A percentile compares a stretch with the other conserved stretches of the same genome.
Conservation (phyloP, 2,113 vertebrate species). For the Siphamia tubifer region DNA sequence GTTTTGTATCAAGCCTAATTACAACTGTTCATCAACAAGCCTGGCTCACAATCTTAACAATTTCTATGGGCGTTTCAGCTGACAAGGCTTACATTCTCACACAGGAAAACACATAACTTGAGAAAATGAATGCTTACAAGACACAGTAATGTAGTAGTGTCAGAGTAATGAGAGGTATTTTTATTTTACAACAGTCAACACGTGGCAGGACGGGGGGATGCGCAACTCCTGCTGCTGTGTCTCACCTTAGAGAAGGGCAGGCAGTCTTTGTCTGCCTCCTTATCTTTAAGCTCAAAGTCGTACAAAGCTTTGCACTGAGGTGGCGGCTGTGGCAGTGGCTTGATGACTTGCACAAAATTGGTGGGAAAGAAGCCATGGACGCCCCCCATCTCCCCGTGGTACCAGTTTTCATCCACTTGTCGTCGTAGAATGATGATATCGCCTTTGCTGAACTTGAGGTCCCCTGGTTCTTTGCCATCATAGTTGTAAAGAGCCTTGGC, state of each 20-base stretch:
- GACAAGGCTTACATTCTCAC: conserved; percentile 24
- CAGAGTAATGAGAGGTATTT: conserved; percentile 54
- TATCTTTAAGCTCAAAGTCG: conserved; percentile 99
- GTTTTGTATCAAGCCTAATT: conserved; percentile 47
- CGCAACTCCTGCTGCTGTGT: not conserved
- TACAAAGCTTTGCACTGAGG: conserved; percentile 99
- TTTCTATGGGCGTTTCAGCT: conserved; percentile 32
- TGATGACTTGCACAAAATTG: conserved; percentile 98
- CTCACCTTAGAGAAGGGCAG: conserved; percentile 96
- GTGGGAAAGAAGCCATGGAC: conserved; percentile 98
- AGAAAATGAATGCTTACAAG: conserved; percentile 52
- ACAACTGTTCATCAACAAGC: conserved; percentile 55
- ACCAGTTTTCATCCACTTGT: conserved; percentile 99
- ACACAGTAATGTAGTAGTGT: too few species aligned
- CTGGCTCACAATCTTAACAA: conserved; percentile 22
- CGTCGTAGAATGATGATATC: conserved; percentile 96
- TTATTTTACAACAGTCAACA: conserved; percentile 38
- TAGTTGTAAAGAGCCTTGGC: conserved; percentile 99
- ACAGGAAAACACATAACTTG: conserved; percentile 11
- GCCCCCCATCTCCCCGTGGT: conserved; percentile 94
- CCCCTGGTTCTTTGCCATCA: conserved; percentile 95
- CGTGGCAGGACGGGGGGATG: conserved; percentile 2
- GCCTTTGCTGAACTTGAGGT: conserved; percentile 97
- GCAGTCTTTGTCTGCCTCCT: conserved; percentile 99
- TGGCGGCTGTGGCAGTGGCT: conserved; percentile 95